These are phyloP conservation scores for Petroica traversi DNA, from an alignment of 2,113 vertebrate species.

Conservation along the genomic window DNA sequence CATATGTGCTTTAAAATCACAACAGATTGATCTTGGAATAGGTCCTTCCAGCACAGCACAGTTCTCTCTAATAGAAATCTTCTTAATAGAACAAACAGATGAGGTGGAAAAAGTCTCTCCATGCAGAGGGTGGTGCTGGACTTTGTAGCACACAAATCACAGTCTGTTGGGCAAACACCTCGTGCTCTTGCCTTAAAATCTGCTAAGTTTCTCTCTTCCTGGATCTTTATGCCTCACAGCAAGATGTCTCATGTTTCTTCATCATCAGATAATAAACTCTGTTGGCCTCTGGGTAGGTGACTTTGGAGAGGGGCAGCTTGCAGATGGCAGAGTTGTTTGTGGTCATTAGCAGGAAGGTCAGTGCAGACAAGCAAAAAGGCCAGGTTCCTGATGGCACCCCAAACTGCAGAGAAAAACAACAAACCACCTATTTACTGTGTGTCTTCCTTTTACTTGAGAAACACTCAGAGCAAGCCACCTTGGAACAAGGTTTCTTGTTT, in stretches of 20 bases:
- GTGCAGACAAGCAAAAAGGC: slow-evolving; percentile 92
- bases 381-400: slow-evolving; percentile 92
- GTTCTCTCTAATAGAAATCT: not conserved
- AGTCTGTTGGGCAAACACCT: not conserved
- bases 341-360: slow-evolving; percentile 88
- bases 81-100: not conserved
- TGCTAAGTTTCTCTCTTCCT: not conserved
- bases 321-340: slow-evolving; percentile 81
- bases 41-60: not conserved
- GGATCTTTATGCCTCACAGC: not conserved
- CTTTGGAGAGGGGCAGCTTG: slow-evolving; percentile 88
- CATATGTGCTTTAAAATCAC: not conserved
- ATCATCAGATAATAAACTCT: slow-evolving; percentile 74
- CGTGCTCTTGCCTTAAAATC: not conserved
- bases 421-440: rapidly evolving
- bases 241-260: slow-evolving; percentile 30
- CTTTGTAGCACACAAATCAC: not conserved
- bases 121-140: not conserved
- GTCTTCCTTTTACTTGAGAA: not conserved
- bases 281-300: slow-evolving; percentile 93
- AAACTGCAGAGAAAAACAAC: slow-evolving; percentile 72
- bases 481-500: not conserved
- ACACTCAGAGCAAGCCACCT: not conserved
- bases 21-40: not conserved
- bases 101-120: not conserved